Conservation (phyloP, 2,888 invertebrate genomes). For the Xanthorhoe spadicearia region DNA sequence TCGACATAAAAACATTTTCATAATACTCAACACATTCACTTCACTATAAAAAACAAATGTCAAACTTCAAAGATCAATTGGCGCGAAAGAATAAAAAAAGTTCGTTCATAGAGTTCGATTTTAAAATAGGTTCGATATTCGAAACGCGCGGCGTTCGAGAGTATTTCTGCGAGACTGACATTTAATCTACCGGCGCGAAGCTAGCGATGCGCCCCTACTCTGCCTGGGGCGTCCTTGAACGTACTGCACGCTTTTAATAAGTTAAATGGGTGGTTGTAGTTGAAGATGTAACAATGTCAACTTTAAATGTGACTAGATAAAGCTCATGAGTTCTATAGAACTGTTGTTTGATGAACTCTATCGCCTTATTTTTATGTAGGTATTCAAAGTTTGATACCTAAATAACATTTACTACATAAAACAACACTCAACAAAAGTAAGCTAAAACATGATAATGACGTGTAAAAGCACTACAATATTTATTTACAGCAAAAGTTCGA, state of each 20-base stretch:
- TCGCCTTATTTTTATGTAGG: neutral
- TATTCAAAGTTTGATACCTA: no score
- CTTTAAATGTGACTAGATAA: conserved; percentile 9
- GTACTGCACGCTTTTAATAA: conserved; percentile 27
- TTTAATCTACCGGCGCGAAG: conserved; percentile 40
- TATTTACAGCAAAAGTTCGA: no score
- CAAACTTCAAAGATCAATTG: conserved; percentile 23
- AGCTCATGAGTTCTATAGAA: neutral
- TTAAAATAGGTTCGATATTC: conserved; percentile 42
- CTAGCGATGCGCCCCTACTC: conserved; percentile 45
- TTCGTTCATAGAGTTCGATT: conserved; percentile 50
- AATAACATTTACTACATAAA: no score
- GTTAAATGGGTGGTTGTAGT: conserved; percentile 12
- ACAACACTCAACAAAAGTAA: neutral
- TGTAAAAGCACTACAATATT: no score
- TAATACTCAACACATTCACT: conserved; percentile 41
- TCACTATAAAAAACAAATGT: conserved; percentile 37
- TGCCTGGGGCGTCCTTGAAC: conserved; percentile 42
- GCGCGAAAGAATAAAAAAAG: conserved; percentile 18
- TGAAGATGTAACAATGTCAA: conserved; percentile 12
- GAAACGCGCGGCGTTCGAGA: conserved; percentile 48
- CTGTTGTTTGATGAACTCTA: no score
- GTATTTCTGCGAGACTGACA: conserved; percentile 46
- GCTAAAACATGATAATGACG: no score
- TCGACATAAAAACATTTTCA: conserved; percentile 33